Conservation (phyloP, 64 coral and sea anemone genomes). For the Stylophora pistillata region DNA sequence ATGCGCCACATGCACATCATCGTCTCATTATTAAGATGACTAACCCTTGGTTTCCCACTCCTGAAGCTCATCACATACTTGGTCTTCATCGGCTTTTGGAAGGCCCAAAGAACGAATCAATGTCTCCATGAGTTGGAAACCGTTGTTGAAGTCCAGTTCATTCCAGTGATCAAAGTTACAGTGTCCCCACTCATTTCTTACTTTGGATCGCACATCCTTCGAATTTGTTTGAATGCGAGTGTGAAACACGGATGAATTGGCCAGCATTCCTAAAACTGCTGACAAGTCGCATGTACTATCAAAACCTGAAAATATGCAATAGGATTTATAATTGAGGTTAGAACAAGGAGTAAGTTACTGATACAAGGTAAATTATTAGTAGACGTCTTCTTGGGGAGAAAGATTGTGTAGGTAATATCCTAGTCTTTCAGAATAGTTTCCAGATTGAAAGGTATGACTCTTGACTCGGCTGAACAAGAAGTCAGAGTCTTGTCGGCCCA, state of each 20-base stretch:
- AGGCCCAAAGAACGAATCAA: slow-evolving; percentile 29
- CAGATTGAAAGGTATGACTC: too few relatives aligned
- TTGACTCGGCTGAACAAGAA: too few relatives aligned
- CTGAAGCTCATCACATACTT: neutral
- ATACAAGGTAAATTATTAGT: neutral
- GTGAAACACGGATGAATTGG: slow-evolving; percentile 22
- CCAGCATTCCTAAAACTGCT: slow-evolving; percentile 50
- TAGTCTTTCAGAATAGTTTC: too few relatives aligned
- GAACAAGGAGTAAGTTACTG: neutral
- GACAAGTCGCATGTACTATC: slow-evolving; percentile 75
- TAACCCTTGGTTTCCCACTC: slow-evolving; percentile 59
- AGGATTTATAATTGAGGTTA: neutral
- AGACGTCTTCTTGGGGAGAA: too few relatives aligned
- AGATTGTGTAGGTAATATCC: too few relatives aligned
- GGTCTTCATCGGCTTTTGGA: slow-evolving; percentile 15
- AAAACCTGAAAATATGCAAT: slow-evolving; percentile 45
- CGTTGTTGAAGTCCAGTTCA: neutral
- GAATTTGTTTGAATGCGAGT: slow-evolving; percentile 34
- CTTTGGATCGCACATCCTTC: slow-evolving; percentile 43
- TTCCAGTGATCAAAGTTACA: slow-evolving; percentile 62
- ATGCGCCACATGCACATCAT: neutral
- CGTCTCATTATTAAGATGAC: too few relatives aligned
- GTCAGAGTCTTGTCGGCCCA: too few relatives aligned
- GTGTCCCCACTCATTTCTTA: slow-evolving; percentile 66
- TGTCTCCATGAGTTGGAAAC: slow-evolving; percentile 64